Conservation (phyloP, 2,113 vertebrate genomes). For the Urocitellus parryii region DNA sequence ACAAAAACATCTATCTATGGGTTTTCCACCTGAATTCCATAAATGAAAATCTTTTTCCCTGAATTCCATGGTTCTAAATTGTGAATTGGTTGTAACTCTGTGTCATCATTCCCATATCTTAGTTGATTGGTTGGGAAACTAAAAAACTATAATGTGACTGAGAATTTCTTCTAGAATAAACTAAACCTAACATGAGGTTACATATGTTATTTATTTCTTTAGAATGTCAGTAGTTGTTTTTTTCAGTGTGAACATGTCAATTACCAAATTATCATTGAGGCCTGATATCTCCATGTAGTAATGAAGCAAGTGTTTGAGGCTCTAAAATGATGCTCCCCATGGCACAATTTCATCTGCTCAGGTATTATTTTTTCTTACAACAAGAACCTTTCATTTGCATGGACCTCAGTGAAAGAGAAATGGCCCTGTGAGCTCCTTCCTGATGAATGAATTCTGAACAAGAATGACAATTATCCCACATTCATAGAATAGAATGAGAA, state of each 20-base stretch:
- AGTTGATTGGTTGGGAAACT: conserved; percentile 39
- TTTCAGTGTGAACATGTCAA: conserved; percentile 50
- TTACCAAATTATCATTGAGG: conserved; percentile 3
- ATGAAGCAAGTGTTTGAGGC: background rate
- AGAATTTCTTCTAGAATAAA: background rate
- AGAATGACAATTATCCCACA: conserved; percentile 67
- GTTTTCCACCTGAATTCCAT: background rate
- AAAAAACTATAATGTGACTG: background rate
- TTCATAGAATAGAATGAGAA: conserved; percentile 64
- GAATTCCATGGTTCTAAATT: background rate
- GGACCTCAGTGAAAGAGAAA: conserved; percentile 73
- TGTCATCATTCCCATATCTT: conserved; percentile 1
- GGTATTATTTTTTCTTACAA: conserved; percentile 76
- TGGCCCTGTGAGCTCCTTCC: conserved; percentile 76
- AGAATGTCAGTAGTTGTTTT: background rate
- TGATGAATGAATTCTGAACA: background rate
- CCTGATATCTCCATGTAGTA: background rate
- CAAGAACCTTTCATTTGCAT: conserved; percentile 69
- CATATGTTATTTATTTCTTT: conserved; percentile 25
- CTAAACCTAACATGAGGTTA: conserved; percentile 1
- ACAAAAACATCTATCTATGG: background rate
- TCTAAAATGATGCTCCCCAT: conserved; percentile 74
- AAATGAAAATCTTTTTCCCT: background rate
- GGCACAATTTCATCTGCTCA: conserved; percentile 76
- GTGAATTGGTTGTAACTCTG: background rate